These are phyloP conservation scores for Simalia tracyae DNA, from an alignment of 2,797 vertebrate genomes.

Conservation along the genomic window DNA sequence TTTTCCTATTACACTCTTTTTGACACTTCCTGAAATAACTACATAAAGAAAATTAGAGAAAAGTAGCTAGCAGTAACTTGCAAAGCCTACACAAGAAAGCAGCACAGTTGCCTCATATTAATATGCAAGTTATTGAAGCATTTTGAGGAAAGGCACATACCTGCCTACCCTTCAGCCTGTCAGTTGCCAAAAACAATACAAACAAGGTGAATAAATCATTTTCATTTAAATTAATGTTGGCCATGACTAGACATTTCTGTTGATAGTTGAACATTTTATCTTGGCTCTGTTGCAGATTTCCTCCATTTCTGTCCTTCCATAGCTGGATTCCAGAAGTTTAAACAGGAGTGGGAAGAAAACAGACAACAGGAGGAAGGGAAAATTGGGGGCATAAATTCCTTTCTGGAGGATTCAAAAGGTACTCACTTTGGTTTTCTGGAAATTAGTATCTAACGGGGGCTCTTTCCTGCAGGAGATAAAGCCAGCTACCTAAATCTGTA, in stretches of 20 bases:
- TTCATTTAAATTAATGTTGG: background rate
- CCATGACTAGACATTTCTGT: background rate
- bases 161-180: background rate
- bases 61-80: background rate
- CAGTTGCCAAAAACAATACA: background rate
- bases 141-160: no score
- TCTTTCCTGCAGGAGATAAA: background rate
- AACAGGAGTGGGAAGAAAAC: background rate
- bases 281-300: background rate
- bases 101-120: background rate
- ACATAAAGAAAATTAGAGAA: background rate
- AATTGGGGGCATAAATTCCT: background rate
- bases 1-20: background rate
- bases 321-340: background rate
- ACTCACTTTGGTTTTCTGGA: background rate
- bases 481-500: background rate
- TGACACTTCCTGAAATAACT: background rate
- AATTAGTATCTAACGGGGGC: background rate
- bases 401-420: background rate
- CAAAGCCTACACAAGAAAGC: background rate
- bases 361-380: background rate
- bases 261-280: background rate
- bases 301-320: background rate
- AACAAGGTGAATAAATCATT: background rate
- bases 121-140: background rate